Percentiles rank a stretch among this genome's conserved stretches.
Evolutionary conservation across 2,113 vertebrate genomes (phyloP).

Genomic region (Scomber colias): DNA sequence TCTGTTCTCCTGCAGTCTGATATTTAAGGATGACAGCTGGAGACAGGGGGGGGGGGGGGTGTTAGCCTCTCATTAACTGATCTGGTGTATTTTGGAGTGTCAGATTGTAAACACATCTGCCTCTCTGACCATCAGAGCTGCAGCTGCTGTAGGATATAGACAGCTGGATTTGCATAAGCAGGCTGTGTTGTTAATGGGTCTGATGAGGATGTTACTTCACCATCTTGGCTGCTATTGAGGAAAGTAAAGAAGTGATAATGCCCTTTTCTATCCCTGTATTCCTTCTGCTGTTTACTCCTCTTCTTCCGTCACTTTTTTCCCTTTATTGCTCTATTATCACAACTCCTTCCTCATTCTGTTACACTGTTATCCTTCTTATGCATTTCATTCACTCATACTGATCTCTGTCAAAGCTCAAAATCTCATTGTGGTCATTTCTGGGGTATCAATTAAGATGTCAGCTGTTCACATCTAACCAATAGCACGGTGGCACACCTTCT

Average conservation of each 20-base stretch:
- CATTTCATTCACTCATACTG: too few relatives aligned
- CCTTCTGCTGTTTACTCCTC: neutral
- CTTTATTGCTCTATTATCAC: too few relatives aligned
- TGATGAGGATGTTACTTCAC: neutral
- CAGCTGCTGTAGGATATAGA: neutral
- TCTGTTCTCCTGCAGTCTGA: neutral
- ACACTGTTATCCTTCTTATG: too few relatives aligned
- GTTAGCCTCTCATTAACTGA: conserved; percentile 25
- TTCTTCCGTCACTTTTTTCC: too few relatives aligned
- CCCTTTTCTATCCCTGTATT: neutral
- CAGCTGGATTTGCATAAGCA: conserved; percentile 19
- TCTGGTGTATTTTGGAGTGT: conserved; percentile 18
- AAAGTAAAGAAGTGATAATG: neutral
- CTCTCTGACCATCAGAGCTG: neutral
- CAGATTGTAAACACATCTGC: neutral
- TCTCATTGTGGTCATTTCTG: too few relatives aligned
- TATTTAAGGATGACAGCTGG: neutral
- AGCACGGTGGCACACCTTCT: too few relatives aligned
- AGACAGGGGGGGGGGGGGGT: conserved; percentile 15
- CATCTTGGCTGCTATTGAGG: neutral
- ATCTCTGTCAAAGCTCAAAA: too few relatives aligned
- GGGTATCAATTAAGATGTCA: too few relatives aligned
- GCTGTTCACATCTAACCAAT: too few relatives aligned
- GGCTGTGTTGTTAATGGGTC: conserved; percentile 3
- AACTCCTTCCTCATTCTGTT: neutral